These are phyloP conservation scores for Pantala flavescens DNA, from an alignment of 1,140 invertebrate genomes.

Conservation along the genomic window DNA sequence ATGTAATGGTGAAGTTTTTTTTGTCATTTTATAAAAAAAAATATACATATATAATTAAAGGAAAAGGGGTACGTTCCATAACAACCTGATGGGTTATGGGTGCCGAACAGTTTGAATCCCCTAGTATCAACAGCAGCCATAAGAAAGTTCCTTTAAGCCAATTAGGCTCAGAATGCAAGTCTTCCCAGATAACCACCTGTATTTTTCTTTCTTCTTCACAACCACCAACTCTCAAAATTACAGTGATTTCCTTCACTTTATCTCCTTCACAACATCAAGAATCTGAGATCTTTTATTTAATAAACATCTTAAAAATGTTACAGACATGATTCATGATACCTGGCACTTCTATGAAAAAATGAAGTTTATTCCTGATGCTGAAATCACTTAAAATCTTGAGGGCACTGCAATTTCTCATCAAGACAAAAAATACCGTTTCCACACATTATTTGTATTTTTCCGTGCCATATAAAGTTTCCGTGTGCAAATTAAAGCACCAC, in stretches of 20 bases:
- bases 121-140: slow-evolving; percentile 12
- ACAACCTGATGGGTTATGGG: slow-evolving; percentile 16
- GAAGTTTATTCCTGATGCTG: slow-evolving; percentile 12
- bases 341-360: slow-evolving; percentile 10
- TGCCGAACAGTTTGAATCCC: slow-evolving; percentile 13
- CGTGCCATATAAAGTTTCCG: background rate
- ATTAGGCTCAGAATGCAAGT: slow-evolving; percentile 15
- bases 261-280: slow-evolving; percentile 14
- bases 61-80: slow-evolving; percentile 12
- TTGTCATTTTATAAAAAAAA: slow-evolving; percentile 18
- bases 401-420: slow-evolving; percentile 7
- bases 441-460: background rate
- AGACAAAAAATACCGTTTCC: slow-evolving; percentile 6
- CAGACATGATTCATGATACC: slow-evolving; percentile 7
- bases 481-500: slow-evolving; percentile 1
- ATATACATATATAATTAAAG: slow-evolving; percentile 12
- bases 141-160: slow-evolving; percentile 3
- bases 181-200: slow-evolving; percentile 16
- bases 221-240: slow-evolving; percentile 15
- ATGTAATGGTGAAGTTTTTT: slow-evolving; percentile 22
- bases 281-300: slow-evolving; percentile 14
- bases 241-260: slow-evolving; percentile 12
- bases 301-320: slow-evolving; percentile 3
- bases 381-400: slow-evolving; percentile 9
- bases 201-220: slow-evolving; percentile 12